A percentile compares a stretch with the other conserved stretches of the same genome.
Conservation (phyloP, 2,888 invertebrate species). For the Drepanosiphum platanoidis region DNA sequence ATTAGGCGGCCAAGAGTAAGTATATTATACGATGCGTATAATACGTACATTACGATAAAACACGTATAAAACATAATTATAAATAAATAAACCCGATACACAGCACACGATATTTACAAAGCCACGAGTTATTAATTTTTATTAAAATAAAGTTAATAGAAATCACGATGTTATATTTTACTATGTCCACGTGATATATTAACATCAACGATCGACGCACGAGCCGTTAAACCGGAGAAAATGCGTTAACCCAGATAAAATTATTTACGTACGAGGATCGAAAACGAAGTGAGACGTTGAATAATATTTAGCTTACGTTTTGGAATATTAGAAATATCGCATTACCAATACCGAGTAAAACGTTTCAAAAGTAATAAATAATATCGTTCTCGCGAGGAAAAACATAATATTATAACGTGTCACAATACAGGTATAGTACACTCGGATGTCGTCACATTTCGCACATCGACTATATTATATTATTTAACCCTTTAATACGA, state of each 20-base stretch:
- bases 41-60: background rate
- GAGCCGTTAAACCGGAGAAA: conserved; percentile 40
- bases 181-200: background rate
- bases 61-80: background rate
- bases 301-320: background rate
- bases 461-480: background rate
- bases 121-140: background rate
- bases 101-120: background rate
- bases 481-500: background rate
- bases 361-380: background rate
- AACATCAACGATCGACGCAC: conserved; percentile 1
- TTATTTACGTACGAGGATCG: background rate
- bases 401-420: background rate
- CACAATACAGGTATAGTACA: too few relatives aligned
- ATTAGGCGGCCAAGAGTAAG: background rate
- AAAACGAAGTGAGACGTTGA: background rate
- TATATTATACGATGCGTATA: background rate
- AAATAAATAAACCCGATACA: background rate
- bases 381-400: background rate
- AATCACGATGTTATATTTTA: background rate
- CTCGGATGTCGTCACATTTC: conserved; percentile 2
- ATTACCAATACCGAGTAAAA: conserved; percentile 10
- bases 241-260: conserved; percentile 41
- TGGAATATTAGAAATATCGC: background rate
- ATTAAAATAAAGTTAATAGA: background rate